Conservation (phyloP, 2,113 vertebrate genomes). For the Coregonus clupeaformis region DNA sequence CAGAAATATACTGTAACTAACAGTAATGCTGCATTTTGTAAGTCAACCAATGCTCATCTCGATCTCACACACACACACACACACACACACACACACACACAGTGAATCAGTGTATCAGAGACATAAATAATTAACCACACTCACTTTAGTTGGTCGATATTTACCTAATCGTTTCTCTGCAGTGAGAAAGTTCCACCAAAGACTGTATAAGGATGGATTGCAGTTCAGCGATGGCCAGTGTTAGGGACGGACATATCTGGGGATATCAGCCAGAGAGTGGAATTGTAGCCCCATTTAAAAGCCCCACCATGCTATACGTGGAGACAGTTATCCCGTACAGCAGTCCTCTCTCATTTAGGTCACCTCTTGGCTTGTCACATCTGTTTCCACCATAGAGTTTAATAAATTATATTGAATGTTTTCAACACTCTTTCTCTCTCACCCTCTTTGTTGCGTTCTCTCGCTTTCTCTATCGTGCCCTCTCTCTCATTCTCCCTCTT, state of each 20-base stretch:
- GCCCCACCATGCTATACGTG: conserved; percentile 8
- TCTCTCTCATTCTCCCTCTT: conserved; percentile 24
- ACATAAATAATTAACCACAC: no score
- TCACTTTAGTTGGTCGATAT: no score
- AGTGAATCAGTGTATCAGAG: no score
- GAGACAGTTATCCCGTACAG: neutral
- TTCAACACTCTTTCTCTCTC: conserved; percentile 6
- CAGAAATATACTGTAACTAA: no score
- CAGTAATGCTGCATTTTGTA: no score
- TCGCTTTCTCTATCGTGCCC: neutral
- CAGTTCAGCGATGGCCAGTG: no score
- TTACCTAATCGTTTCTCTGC: neutral
- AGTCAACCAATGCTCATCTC: no score
- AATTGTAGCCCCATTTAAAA: neutral
- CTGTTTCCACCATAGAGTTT: conserved; percentile 14
- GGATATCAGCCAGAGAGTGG: neutral
- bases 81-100: no score
- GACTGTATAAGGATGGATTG: no score
- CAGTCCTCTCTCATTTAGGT: neutral
- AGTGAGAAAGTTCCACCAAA: neutral
- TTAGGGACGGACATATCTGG: neutral
- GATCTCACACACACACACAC: no score
- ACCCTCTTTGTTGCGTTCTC: no score
- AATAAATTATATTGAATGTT: conserved; percentile 31
- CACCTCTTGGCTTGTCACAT: conserved; percentile 24